Base-by-base conservation (phyloP, 1,140 invertebrate species). In the Babylonia areolata region DNA sequence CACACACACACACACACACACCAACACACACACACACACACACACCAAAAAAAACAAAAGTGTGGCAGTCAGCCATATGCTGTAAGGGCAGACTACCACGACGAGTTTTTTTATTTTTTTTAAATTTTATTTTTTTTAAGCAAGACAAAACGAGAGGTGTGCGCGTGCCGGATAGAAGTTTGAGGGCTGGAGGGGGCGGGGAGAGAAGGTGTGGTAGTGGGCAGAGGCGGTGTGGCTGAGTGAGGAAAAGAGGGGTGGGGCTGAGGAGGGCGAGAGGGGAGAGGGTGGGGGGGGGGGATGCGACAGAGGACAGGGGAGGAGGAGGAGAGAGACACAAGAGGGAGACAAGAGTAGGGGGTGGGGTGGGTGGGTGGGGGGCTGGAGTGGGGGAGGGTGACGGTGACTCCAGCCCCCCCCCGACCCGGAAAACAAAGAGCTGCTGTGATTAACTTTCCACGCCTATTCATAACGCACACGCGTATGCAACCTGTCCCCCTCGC, bases 381-480 rank as follows among this genome's bases (percentile, higher is more conserved):
- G 46, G 46, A 51, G 46, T 9, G 42, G 15, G 42, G 42, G 46
- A 51, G 46, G 46, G 46, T 51, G 0, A 17, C 0, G 28, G 28
- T 12, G 58, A 64, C 12, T n/a, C 58, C 15, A 64, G 58, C 15
- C 28, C 58, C 58, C 17, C 3, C 75, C 37, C 17, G 37, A 40
- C 12, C 75, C 75, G 5, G 75, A 77, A n/a, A 11, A 77, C 75
- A 77, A 77, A 77, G 31, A 37, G 6, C 12, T 40, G 75, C 75
- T 77, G 75, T 77, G 75, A 77, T 77, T 77, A 77, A 77, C 35
- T 77, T 40, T 77, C 37, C 35, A 39, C 75, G 35, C 35, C 75
- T 37, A 77, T 77, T 77, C 75, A 77, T 42, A 77, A 77, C 12
- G 75, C 75, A 40, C 75, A 77, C 75, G 75, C 75, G 75, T 40